A percentile compares a stretch with the other conserved stretches of the same genome.
Evolutionary conservation across 2,888 invertebrate species (phyloP).

Genomic region (Caenorhabditis auriculariae): DNA sequence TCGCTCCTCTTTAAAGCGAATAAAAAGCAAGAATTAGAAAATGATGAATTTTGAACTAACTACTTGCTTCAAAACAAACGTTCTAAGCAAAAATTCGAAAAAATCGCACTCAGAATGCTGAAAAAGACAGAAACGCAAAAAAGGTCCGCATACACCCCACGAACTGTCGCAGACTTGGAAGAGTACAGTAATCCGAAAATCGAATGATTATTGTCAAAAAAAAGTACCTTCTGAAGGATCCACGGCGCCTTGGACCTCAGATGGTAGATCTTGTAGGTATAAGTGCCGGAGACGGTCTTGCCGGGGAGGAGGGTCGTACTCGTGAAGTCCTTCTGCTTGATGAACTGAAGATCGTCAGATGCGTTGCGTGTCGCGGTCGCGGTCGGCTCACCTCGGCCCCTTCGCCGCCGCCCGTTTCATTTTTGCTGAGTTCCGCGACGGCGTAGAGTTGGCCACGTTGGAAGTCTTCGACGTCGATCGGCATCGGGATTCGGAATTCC

Average conservation of each 20-base stretch:
- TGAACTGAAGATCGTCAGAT: constrained; percentile 20
- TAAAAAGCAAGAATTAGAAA: no score
- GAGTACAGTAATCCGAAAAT: background rate
- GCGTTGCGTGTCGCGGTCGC: background rate
- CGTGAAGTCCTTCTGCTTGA: constrained; percentile 44
- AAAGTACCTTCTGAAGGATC: constrained; percentile 40
- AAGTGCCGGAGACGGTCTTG: constrained; percentile 37
- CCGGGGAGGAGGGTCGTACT: constrained; percentile 38
- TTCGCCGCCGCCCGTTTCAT: constrained; percentile 56
- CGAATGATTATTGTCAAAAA: background rate
- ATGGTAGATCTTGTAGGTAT: constrained; percentile 53
- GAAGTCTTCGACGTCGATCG: constrained; percentile 50
- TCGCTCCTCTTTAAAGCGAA: no score
- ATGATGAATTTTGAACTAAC: no score
- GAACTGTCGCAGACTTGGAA: background rate
- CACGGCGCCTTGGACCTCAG: constrained; percentile 48
- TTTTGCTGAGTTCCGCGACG: constrained; percentile 45
- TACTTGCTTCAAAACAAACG: no score
- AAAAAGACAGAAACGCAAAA: no score
- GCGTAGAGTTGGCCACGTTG: constrained; percentile 47
- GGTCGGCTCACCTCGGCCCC: constrained; percentile 41
- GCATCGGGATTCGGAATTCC: constrained; percentile 54
- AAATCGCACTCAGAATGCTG: no score
- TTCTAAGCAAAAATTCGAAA: no score
- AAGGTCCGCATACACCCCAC: no score